phyloP scores from a whole-genome alignment of 2,113 vertebrate genomes.

The Opisthocomus hoazin region DNA sequence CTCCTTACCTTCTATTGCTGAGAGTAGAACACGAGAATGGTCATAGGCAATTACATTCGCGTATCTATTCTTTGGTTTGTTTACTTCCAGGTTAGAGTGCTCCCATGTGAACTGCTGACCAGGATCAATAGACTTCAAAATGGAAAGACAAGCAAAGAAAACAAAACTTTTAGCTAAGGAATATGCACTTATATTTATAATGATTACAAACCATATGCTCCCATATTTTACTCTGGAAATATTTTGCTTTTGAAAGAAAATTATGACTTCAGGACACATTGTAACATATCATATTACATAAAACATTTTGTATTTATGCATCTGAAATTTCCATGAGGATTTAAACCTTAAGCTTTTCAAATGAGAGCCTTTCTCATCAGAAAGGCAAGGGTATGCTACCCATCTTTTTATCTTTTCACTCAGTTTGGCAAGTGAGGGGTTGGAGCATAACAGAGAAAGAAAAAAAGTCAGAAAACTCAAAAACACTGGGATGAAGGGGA shows the following conservation, averaged over 20 bases:
- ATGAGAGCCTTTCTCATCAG: neutral
- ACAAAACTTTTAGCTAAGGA: slow-evolving; percentile 1
- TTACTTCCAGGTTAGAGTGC: slow-evolving; percentile 97
- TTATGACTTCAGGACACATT: neutral
- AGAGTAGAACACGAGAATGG: slow-evolving; percentile 93
- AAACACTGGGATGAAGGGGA: neutral
- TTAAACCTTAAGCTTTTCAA: neutral
- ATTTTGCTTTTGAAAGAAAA: neutral
- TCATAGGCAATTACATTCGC: slow-evolving; percentile 98
- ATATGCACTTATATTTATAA: neutral
- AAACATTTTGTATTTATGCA: neutral
- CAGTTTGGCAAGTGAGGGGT: neutral
- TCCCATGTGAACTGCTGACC: slow-evolving; percentile 99
- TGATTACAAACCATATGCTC: neutral
- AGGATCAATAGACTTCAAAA: slow-evolving; percentile 91
- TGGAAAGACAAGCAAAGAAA: slow-evolving; percentile 34
- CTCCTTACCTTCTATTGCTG: slow-evolving; percentile 92
- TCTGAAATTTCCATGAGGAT: neutral
- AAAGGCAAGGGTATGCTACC: neutral
- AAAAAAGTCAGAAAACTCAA: neutral
- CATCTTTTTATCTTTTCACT: neutral
- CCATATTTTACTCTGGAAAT: neutral
- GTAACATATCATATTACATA: neutral
- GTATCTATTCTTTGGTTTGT: slow-evolving; percentile 99
- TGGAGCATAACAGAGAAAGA: neutral